Percentiles rank a stretch among this genome's conserved stretches.
phyloP scores from a whole-genome alignment of 2,888 invertebrate genomes.

The Nycteola revayana region DNA sequence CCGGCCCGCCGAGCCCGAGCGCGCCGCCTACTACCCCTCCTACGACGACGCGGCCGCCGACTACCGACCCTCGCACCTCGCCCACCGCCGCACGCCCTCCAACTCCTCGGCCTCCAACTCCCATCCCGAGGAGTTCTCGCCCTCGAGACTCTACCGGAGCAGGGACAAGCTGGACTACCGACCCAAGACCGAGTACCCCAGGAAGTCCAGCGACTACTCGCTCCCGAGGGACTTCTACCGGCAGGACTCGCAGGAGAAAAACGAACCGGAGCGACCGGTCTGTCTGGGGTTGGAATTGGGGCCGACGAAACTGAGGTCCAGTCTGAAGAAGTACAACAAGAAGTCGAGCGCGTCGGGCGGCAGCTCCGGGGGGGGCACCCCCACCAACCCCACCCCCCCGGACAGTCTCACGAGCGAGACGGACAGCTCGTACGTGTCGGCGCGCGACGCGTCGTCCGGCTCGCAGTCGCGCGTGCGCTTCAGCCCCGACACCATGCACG shows the following conservation, averaged over 20 bases:
- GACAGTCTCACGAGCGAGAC: conserved; percentile 91
- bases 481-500: conserved; percentile 88
- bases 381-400: conserved; percentile 92
- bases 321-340: conserved; percentile 87
- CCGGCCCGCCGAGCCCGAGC: conserved; percentile 60
- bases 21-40: conserved; percentile 68
- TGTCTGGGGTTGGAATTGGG: conserved; percentile 85
- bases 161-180: conserved; percentile 52
- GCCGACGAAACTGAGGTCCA: conserved; percentile 87
- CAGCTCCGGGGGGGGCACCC: conserved; percentile 86
- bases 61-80: conserved; percentile 60
- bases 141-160: conserved; percentile 55
- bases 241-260: conserved; percentile 58
- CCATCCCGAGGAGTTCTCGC: conserved; percentile 75
- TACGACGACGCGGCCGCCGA: conserved; percentile 65
- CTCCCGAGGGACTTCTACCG: conserved; percentile 64
- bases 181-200: conserved; percentile 61
- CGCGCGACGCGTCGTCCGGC: conserved; percentile 87
- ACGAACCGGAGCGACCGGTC: conserved; percentile 66
- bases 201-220: conserved; percentile 62
- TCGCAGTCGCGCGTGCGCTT: conserved; percentile 89
- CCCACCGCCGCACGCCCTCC: conserved; percentile 90
- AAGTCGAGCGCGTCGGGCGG: conserved; percentile 79
- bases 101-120: conserved; percentile 85
- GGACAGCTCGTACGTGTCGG: conserved; percentile 93